Conservation (phyloP, 2,113 vertebrate species). For the Forbesichthys agassizii region DNA sequence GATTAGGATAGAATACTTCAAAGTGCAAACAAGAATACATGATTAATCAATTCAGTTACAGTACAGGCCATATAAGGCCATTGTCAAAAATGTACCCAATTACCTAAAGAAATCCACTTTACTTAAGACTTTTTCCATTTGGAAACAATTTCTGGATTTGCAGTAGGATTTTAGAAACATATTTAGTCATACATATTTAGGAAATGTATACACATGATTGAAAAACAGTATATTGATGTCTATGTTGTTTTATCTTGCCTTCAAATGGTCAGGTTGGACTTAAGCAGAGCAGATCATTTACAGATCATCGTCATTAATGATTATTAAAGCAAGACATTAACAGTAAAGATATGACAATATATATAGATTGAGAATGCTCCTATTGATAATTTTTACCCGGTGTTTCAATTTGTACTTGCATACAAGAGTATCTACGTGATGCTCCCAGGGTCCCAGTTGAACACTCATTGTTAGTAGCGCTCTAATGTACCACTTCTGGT, state of each 20-base stretch:
- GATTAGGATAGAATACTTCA: constrained; percentile 39
- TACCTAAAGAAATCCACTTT: neutral
- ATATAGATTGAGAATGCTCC: too few species aligned
- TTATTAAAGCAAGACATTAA: constrained; percentile 6
- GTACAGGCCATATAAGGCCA: constrained; percentile 56
- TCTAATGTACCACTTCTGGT: too few species aligned
- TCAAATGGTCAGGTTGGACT: constrained; percentile 7
- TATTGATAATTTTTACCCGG: too few species aligned
- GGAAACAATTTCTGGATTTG: too few species aligned
- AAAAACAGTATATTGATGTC: constrained; percentile 45
- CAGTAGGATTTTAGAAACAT: neutral
- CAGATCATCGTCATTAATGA: constrained; percentile 57
- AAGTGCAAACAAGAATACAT: constrained; percentile 65
- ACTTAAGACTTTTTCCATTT: neutral
- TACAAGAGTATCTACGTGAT: too few species aligned
- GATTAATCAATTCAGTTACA: constrained; percentile 42
- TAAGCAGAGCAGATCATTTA: constrained; percentile 38
- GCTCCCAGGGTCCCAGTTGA: too few species aligned
- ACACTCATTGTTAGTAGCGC: too few species aligned
- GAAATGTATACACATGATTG: constrained; percentile 32
- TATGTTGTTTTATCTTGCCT: neutral
- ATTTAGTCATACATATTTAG: constrained; percentile 22
- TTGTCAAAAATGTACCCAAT: constrained; percentile 48
- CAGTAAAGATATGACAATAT: too few species aligned
- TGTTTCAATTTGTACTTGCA: too few species aligned